Conservation (phyloP, 2,888 invertebrate species). For the Malthinus flaveolus region DNA sequence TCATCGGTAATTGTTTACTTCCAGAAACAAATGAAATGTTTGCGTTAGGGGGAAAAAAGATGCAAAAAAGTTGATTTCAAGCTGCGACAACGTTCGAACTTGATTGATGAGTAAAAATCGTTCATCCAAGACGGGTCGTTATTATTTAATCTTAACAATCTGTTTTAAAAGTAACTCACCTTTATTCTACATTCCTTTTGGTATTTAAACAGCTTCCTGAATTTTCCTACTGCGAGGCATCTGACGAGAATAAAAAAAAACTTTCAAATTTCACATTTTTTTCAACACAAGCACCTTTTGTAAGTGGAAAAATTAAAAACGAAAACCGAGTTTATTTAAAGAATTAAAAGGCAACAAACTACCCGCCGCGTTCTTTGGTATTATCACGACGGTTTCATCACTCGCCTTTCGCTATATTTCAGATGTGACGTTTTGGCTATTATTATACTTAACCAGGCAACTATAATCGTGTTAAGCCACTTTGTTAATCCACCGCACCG, state of each 20-base stretch:
- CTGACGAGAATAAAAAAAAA: slow-evolving; percentile 3
- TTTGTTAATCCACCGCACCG: slow-evolving; percentile 11
- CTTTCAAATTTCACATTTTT: neutral
- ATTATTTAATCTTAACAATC: slow-evolving; percentile 5
- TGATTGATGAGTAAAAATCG: slow-evolving; percentile 10
- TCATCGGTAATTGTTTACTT: too few species aligned
- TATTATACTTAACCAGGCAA: slow-evolving; percentile 27
- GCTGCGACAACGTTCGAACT: slow-evolving; percentile 3
- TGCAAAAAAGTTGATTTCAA: neutral
- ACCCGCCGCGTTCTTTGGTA: slow-evolving; percentile 6
- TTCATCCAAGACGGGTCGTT: slow-evolving; percentile 7
- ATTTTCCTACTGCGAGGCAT: slow-evolving; percentile 9
- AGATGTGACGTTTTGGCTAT: slow-evolving; percentile 28
- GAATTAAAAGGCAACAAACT: slow-evolving; percentile 5
- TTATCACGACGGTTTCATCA: slow-evolving; percentile 15
- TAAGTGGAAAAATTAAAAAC: neutral
- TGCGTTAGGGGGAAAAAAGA: neutral
- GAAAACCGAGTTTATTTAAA: slow-evolving; percentile 1
- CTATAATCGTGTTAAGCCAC: slow-evolving; percentile 19
- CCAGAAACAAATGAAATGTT: neutral
- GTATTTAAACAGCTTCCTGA: slow-evolving; percentile 12
- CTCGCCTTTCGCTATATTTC: slow-evolving; percentile 19
- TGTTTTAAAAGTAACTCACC: slow-evolving; percentile 8
- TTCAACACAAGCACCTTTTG: slow-evolving; percentile 3
- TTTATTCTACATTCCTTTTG: slow-evolving; percentile 22